Conservation (phyloP, 2,113 vertebrate genomes). For the Neogale vison region DNA sequence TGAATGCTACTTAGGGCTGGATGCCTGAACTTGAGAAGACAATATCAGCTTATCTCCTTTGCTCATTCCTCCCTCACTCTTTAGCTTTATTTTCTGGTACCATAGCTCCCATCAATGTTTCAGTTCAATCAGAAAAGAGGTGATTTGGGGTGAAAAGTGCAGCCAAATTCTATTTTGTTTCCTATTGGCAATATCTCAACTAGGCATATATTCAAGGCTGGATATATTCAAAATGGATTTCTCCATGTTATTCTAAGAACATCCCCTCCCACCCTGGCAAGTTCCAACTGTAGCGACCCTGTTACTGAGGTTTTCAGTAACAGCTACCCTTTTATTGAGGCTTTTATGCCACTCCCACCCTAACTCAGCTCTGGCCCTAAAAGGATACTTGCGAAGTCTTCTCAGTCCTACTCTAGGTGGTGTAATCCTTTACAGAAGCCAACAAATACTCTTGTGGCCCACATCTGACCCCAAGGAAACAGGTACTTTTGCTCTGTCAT, state of each 20-base stretch:
- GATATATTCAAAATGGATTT: neutral
- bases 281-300: neutral
- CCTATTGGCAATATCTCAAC: neutral
- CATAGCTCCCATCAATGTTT: neutral
- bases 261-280: accelerated
- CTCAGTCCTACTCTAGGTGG: neutral
- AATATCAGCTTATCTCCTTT: neutral
- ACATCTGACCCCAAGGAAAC: neutral
- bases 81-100: neutral
- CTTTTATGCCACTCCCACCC: neutral
- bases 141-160: neutral
- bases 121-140: neutral
- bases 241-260: neutral
- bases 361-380: neutral
- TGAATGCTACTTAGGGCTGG: neutral
- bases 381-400: accelerated
- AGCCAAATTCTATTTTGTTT: neutral
- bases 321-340: neutral
- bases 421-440: neutral
- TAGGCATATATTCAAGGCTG: neutral
- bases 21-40: neutral
- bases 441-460: neutral
- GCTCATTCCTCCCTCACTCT: neutral
- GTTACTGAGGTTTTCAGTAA: neutral
- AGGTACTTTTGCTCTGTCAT: accelerated